Conservation (phyloP, 2,113 vertebrate genomes). For the Telmatochromis sp. region DNA sequence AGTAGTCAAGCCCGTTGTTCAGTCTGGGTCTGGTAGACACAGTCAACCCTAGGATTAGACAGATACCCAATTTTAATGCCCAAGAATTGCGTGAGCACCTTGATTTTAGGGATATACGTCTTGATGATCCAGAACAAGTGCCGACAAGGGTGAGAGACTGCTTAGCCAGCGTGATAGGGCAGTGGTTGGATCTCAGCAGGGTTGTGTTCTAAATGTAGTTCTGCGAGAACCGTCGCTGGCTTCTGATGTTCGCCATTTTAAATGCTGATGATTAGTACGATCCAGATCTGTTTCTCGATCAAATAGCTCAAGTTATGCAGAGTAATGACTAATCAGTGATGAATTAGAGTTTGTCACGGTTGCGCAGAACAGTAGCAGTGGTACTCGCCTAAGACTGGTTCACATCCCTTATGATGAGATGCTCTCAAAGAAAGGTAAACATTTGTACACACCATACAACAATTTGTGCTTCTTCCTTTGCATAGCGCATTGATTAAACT, state of each 20-base stretch:
- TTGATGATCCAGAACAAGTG: neutral
- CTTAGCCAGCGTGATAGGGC: neutral
- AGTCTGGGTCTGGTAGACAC: neutral
- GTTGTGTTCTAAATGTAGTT: neutral
- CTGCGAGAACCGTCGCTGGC: accelerated
- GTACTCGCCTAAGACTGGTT: neutral
- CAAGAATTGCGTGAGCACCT: neutral
- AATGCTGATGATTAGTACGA: neutral
- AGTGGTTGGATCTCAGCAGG: neutral
- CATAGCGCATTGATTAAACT: neutral
- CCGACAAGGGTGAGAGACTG: neutral
- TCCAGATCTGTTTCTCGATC: neutral
- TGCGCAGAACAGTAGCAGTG: neutral
- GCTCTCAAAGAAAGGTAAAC: neutral
- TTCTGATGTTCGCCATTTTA: neutral
- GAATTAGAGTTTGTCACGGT: neutral
- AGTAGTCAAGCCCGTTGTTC: neutral
- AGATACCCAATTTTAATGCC: neutral
- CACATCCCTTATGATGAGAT: neutral
- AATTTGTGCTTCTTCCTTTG: neutral
- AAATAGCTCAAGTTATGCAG: neutral
- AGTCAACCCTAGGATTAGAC: neutral
- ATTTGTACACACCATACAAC: neutral
- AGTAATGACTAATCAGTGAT: neutral
- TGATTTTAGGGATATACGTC: neutral